Percentiles rank a stretch among this genome's conserved stretches.
phyloP scores from a whole-genome alignment of 2,888 invertebrate genomes.

The Rhorus exstirpatorius region DNA sequence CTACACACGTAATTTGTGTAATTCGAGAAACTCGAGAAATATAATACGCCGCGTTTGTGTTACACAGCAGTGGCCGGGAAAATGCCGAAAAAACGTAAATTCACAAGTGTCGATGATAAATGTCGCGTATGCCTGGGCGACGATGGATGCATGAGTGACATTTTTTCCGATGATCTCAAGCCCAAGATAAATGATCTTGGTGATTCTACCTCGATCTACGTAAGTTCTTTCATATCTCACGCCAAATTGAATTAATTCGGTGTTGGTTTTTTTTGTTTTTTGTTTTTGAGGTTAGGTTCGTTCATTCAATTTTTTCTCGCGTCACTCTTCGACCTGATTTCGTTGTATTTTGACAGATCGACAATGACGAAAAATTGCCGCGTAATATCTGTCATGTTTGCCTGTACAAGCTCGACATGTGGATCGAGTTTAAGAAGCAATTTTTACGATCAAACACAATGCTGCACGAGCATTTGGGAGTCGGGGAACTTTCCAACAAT shows the following conservation, averaged over 20 bases:
- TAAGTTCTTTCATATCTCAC: conserved; percentile 72
- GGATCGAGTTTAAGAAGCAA: conserved; percentile 82
- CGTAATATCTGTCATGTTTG: conserved; percentile 82
- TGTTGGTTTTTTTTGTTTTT: conserved; percentile 5
- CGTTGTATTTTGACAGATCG: conserved; percentile 75
- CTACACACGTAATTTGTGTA: too few relatives aligned
- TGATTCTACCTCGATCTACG: conserved; percentile 80
- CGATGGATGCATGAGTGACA: conserved; percentile 78
- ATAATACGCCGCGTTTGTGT: too few relatives aligned
- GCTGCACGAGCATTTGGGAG: conserved; percentile 76
- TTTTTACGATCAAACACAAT: conserved; percentile 79
- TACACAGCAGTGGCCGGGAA: conserved; percentile 25
- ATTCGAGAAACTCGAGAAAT: too few relatives aligned
- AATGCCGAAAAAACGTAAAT: conserved; percentile 81
- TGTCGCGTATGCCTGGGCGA: conserved; percentile 83
- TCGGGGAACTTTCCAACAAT: conserved; percentile 69
- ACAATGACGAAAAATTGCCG: conserved; percentile 78
- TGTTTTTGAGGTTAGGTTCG: conserved; percentile 53
- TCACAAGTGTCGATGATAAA: conserved; percentile 74
- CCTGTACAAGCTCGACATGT: conserved; percentile 83
- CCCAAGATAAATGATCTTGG: conserved; percentile 79
- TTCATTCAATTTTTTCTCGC: conserved; percentile 12
- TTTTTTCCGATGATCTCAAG: conserved; percentile 77
- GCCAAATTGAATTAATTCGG: not conserved
- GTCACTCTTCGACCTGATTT: not conserved